Evolutionary conservation across 2,797 vertebrate genomes (phyloP).

Genomic region (Lithobates sylvaticus): DNA sequence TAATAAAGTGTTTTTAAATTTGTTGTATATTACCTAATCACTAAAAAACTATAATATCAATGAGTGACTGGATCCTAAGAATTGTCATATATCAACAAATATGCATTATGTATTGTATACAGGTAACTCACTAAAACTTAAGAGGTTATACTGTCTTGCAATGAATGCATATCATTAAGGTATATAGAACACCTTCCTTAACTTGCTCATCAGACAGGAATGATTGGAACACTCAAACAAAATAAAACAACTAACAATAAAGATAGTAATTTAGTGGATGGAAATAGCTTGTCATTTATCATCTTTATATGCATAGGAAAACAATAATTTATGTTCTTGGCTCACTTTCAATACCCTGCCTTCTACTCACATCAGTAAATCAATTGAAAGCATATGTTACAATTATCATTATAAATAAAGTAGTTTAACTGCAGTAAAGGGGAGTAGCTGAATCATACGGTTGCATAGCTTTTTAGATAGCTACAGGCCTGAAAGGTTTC

Average conservation of each 20-base stretch:
- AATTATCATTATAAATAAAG: slow-evolving; percentile 67
- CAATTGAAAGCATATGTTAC: slow-evolving; percentile 63
- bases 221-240: slow-evolving; percentile 54
- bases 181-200: slow-evolving; percentile 59
- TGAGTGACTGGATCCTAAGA: slow-evolving; percentile 68
- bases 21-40: slow-evolving; percentile 45
- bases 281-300: slow-evolving; percentile 57
- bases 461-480: slow-evolving; percentile 20
- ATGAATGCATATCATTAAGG: slow-evolving; percentile 65
- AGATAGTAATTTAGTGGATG: slow-evolving; percentile 63
- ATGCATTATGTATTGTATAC: slow-evolving; percentile 68
- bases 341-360: slow-evolving; percentile 47
- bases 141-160: slow-evolving; percentile 72
- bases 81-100: slow-evolving; percentile 71
- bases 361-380: slow-evolving; percentile 64
- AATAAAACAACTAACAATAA: slow-evolving; percentile 63
- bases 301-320: slow-evolving; percentile 56
- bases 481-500: slow-evolving; percentile 46
- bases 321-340: slow-evolving; percentile 45
- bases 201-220: slow-evolving; percentile 67
- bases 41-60: slow-evolving; percentile 70
- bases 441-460: slow-evolving; percentile 36
- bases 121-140: slow-evolving; percentile 74
- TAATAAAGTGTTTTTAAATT: background rate
- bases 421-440: slow-evolving; percentile 58